Percentiles rank a stretch among this genome's conserved stretches.
These are phyloP conservation scores for Euwallacea similis DNA, from an alignment of 1,140 invertebrate species.

Conservation along the genomic window DNA sequence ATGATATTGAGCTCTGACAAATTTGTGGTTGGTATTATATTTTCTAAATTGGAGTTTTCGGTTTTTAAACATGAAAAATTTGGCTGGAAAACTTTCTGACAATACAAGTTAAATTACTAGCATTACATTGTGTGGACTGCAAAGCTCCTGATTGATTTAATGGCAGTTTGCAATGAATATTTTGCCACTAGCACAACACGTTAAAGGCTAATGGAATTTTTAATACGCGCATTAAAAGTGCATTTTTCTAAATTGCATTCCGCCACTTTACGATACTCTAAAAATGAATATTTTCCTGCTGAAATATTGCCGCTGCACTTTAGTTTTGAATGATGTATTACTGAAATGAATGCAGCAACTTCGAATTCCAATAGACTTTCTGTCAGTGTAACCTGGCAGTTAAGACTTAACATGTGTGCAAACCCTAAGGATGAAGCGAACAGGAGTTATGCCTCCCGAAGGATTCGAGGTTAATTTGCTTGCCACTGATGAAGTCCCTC, in stretches of 20 bases:
- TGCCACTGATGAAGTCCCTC: conserved; percentile 48
- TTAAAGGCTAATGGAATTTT: conserved; percentile 3
- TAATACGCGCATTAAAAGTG: conserved; percentile 8
- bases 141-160: too few relatives aligned
- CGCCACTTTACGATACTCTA: background rate
- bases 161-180: too few relatives aligned
- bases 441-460: conserved; percentile 46
- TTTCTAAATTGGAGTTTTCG: too few relatives aligned
- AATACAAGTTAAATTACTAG: too few relatives aligned
- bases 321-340: too few relatives aligned
- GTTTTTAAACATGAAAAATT: too few relatives aligned
- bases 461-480: conserved; percentile 50
- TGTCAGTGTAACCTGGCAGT: conserved; percentile 10
- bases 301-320: background rate
- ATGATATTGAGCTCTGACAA: too few relatives aligned
- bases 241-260: conserved; percentile 8
- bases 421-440: conserved; percentile 46
- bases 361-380: background rate
- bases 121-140: too few relatives aligned
- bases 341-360: too few relatives aligned
- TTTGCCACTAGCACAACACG: too few relatives aligned
- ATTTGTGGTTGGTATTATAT: too few relatives aligned
- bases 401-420: conserved; percentile 10
- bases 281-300: conserved; percentile 5
- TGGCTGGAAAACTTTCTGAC: too few relatives aligned